phyloP scores from a whole-genome alignment of 2,797 vertebrate genomes.

The Ptychadena robeensis region DNA sequence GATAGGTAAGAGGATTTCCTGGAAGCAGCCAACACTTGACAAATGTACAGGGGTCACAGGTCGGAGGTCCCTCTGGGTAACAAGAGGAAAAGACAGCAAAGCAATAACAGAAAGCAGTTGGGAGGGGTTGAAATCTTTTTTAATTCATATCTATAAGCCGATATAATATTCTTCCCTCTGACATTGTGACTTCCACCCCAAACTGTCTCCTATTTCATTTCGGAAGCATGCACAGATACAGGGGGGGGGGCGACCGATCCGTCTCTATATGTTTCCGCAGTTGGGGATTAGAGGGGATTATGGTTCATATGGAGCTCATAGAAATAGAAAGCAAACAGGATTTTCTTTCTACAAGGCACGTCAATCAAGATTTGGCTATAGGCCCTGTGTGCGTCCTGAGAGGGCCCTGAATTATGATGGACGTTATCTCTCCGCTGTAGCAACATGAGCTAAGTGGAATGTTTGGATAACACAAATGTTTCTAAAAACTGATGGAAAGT shows the following conservation, averaged over 20 bases:
- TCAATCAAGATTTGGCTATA: conserved; percentile 24
- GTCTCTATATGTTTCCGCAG: conserved; percentile 18
- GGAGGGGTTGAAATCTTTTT: neutral
- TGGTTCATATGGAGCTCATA: conserved; percentile 41
- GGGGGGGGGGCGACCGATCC: neutral
- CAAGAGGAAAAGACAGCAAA: neutral
- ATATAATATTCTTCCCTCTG: neutral
- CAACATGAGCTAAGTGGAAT: neutral
- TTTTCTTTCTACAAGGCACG: neutral
- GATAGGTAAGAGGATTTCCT: conserved; percentile 45
- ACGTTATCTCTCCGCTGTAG: neutral
- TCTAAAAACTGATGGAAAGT: neutral
- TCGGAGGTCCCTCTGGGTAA: conserved; percentile 13
- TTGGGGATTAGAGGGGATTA: conserved; percentile 30
- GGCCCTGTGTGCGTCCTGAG: neutral
- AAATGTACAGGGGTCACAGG: neutral
- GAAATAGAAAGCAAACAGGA: conserved; percentile 26
- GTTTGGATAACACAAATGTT: neutral
- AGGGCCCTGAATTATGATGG: neutral
- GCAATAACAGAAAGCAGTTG: neutral
- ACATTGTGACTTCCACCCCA: neutral
- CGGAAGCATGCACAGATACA: neutral
- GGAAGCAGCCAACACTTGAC: conserved; percentile 1
- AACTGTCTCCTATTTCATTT: conserved; percentile 10
- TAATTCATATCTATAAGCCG: neutral